These are phyloP conservation scores for Ammodytes marinus DNA, from an alignment of 2,113 vertebrate species.

Conservation along the genomic window DNA sequence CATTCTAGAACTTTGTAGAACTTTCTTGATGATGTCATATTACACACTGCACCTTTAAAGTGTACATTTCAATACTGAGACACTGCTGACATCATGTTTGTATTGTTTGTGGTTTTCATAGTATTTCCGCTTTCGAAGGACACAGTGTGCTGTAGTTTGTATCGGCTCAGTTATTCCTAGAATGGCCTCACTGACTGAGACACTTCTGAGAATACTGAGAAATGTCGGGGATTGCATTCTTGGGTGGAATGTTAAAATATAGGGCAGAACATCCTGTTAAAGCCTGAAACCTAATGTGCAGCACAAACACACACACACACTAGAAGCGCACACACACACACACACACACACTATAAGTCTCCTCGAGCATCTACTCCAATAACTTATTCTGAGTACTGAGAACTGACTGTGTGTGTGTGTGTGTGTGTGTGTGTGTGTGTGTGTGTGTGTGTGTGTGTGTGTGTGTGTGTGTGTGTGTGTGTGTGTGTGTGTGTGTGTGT, in stretches of 20 bases:
- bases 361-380: slow-evolving; percentile 5
- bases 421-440: slow-evolving; percentile 19
- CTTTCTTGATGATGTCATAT: too few relatives aligned
- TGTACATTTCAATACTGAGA: neutral
- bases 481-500: neutral
- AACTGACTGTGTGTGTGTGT: neutral
- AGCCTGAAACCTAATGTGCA: neutral
- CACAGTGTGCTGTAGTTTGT: neutral
- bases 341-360: neutral
- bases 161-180: neutral
- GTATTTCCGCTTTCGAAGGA: neutral
- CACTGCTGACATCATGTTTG: neutral
- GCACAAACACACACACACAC: neutral
- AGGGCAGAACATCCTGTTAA: neutral
- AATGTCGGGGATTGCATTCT: neutral
- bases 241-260: neutral
- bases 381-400: neutral
- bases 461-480: neutral
- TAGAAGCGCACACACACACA: too few relatives aligned
- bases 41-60: too few relatives aligned
- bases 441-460: neutral
- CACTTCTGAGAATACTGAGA: neutral
- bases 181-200: neutral
- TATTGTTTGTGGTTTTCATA: neutral
- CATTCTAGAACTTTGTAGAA: too few relatives aligned